phyloP scores from a whole-genome alignment of 1,140 invertebrate species.

The Drosophila biarmipes region DNA sequence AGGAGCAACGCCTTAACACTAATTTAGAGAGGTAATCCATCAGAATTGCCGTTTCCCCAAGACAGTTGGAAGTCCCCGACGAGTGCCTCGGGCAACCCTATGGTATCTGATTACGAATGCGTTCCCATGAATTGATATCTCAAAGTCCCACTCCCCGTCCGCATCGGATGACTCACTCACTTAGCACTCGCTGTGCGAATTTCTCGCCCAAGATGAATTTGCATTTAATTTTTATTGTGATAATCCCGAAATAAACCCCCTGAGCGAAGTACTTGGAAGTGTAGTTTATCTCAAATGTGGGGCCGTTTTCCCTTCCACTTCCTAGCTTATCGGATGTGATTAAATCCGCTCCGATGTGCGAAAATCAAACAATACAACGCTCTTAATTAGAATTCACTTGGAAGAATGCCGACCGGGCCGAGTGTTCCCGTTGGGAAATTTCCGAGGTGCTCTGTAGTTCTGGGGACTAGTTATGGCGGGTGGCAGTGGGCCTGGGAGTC shows the following conservation, averaged over 20 bases:
- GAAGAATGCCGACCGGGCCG: conserved; percentile 22
- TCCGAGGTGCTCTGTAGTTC: not conserved
- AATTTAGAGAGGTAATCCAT: not conserved
- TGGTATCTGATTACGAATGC: conserved; percentile 37
- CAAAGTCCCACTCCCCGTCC: conserved; percentile 6
- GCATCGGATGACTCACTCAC: conserved; percentile 24
- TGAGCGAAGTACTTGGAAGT: not conserved
- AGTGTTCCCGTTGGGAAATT: conserved; percentile 21
- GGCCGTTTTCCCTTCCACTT: conserved; percentile 8
- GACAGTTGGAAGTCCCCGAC: not conserved
- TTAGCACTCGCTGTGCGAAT: conserved; percentile 23
- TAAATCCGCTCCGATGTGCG: conserved; percentile 40
- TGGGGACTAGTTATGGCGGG: not conserved
- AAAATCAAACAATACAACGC: conserved; percentile 34
- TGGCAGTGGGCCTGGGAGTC: conserved; percentile 1
- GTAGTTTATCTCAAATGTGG: conserved; percentile 26
- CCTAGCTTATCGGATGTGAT: conserved; percentile 22
- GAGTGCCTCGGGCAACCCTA: conserved; percentile 4
- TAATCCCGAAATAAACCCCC: conserved; percentile 21
- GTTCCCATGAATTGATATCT: conserved; percentile 42
- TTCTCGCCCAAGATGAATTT: conserved; percentile 17
- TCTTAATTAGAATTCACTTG: conserved; percentile 46
- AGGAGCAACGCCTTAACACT: not conserved
- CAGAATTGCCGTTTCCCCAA: not conserved
- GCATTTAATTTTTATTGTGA: conserved; percentile 15